Percentiles rank a stretch among this genome's conserved stretches.
These are phyloP conservation scores for Heliconius ethilla DNA, from an alignment of 2,888 invertebrate genomes.

Conservation along the genomic window DNA sequence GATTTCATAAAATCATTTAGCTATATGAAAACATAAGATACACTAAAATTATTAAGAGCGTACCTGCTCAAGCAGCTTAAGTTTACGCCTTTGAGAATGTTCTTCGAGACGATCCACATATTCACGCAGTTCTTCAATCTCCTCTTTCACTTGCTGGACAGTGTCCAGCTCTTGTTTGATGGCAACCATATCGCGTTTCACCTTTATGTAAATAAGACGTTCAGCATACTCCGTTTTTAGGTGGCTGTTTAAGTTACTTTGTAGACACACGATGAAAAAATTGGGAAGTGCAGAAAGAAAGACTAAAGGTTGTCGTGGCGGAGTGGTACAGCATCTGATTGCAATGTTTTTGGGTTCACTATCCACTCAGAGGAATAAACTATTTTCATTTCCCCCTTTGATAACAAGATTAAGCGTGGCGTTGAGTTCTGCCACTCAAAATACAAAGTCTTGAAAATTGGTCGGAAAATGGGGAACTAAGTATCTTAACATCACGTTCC, in stretches of 20 bases:
- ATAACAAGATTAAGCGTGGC: too few species aligned
- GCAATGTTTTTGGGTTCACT: too few species aligned
- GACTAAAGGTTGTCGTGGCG: too few species aligned
- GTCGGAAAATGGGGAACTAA: too few species aligned
- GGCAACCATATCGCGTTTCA: constrained; percentile 96
- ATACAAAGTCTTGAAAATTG: too few species aligned
- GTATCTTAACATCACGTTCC: too few species aligned
- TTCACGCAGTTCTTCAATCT: constrained; percentile 95
- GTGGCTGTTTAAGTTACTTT: background rate
- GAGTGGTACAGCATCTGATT: too few species aligned
- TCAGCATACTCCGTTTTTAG: background rate
- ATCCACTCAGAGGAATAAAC: too few species aligned
- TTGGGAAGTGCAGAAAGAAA: background rate
- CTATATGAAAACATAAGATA: too few species aligned
- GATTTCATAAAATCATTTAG: too few species aligned
- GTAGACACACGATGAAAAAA: background rate
- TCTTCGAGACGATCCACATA: constrained; percentile 96
- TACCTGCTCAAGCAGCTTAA: constrained; percentile 96
- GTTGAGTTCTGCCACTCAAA: too few species aligned
- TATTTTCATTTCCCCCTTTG: too few species aligned
- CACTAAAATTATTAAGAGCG: constrained; percentile 10
- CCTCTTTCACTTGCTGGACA: constrained; percentile 96
- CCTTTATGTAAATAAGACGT: constrained; percentile 64
- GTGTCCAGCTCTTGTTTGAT: constrained; percentile 97
- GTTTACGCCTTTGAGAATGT: constrained; percentile 93